phyloP scores from a whole-genome alignment of 30 jellyfish, hydroid and myxozoan genomes.

The Sanderia malayensis region DNA sequence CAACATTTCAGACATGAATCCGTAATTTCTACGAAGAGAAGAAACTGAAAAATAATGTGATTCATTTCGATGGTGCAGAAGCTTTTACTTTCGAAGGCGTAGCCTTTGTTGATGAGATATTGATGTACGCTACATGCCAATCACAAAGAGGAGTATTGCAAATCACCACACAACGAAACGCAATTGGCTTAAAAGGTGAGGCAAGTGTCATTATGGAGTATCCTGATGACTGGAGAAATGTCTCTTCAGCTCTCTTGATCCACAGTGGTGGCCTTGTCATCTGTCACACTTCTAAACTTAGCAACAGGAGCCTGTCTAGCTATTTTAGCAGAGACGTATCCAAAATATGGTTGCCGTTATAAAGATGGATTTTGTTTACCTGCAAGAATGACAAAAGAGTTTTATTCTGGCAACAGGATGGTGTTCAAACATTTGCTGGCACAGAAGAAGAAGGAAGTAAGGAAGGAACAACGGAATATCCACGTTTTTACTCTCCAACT shows the following conservation, averaged over 20 bases:
- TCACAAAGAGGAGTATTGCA: conserved; percentile 11
- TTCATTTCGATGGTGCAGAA: conserved; percentile 14
- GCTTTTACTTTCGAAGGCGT: background rate
- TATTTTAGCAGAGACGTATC: too few species aligned
- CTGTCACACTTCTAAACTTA: too few species aligned
- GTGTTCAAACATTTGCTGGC: background rate
- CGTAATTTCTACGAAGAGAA: conserved; percentile 10
- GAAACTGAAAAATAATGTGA: background rate
- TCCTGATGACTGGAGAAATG: conserved; percentile 19
- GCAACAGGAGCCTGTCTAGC: too few species aligned
- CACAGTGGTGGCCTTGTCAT: too few species aligned
- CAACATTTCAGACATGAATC: conserved; percentile 12
- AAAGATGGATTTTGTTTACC: conserved; percentile 18
- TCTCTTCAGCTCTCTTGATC: too few species aligned
- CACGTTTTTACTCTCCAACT: conserved; percentile 15
- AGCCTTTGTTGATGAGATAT: conserved; percentile 25
- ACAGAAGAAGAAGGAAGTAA: background rate
- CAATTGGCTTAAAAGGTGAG: conserved; percentile 27
- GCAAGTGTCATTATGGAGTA: background rate
- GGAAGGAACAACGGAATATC: background rate
- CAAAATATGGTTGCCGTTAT: background rate
- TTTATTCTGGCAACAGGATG: background rate
- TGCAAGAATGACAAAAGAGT: conserved; percentile 8
- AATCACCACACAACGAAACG: conserved; percentile 23
- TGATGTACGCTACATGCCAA: conserved; percentile 23